Base-by-base conservation (phyloP, 2,797 vertebrate genomes). In the Sternotherus odoratus region DNA sequence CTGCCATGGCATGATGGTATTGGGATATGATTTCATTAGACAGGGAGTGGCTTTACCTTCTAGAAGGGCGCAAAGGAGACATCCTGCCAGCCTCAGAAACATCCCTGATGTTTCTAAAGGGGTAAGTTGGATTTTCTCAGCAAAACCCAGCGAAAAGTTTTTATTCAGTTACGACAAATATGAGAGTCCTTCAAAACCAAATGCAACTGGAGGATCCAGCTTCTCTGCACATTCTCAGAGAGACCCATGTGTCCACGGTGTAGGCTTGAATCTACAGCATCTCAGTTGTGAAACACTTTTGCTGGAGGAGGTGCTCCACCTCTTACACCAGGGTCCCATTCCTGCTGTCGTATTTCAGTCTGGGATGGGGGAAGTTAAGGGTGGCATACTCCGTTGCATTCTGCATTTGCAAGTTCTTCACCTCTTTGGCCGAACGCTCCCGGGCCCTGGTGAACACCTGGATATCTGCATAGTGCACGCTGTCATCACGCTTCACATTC, bases 381-480 rank as follows among this genome's bases (percentile, higher is more conserved):
- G 96, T 98, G 17, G 98, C 98, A 2, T 98, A 98, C 19, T 98
- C 98, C 0, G 98, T 98, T 11, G 97, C 96, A 3, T 95, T 97
- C 91, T 97, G 96, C 83, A 63, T 75, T 50, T 97, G 97, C 12
- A 85, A 74, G 60, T 36, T 97, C 95, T 91, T 97, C 91, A 95
- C 26, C 87, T 97, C 91, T 7, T 95, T 79, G 3, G 77, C 88
- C 0, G 97, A 96, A 46, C 95, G 94, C 28, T 97, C 69, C 36
- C 83, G 90, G 2, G 5, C 56, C 30, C 21, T 77, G 85, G 93
- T 96, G 91, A 96, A 93, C 81, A 98, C 97, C 26, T 98, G 97
- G 87, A 98, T 98, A 95, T 98, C 98, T 26, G 98, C 98, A 0
- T 98, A 98, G 57, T 98, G 98, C 69, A 98, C 96, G 51, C 79